Evolutionary conservation across 1,140 invertebrate genomes (phyloP).

Genomic region (Calliphora vicina): DNA sequence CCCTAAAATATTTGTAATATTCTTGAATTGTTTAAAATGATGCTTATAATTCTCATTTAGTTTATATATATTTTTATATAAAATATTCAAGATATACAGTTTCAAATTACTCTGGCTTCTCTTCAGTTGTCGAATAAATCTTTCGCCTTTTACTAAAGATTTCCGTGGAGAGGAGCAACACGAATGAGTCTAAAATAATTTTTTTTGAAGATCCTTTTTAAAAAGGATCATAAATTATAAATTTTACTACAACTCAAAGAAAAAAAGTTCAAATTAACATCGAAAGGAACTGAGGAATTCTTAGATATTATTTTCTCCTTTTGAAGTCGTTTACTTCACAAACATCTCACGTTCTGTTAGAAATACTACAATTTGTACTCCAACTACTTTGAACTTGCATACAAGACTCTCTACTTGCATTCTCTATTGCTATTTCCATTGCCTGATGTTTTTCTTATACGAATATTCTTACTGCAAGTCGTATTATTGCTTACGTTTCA

Average conservation of each 20-base stretch:
- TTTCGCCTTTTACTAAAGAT: conserved; percentile 67
- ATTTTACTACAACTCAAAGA: too few relatives aligned
- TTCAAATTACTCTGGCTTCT: conserved; percentile 50
- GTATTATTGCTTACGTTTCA: background rate
- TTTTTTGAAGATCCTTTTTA: conserved; percentile 45
- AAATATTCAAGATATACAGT: background rate
- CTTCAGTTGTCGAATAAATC: conserved; percentile 64
- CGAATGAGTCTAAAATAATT: conserved; percentile 60
- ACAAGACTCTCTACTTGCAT: background rate
- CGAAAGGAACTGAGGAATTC: too few relatives aligned
- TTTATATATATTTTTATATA: background rate
- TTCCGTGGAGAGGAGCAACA: conserved; percentile 63
- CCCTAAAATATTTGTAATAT: too few relatives aligned
- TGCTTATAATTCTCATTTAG: background rate
- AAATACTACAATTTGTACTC: background rate
- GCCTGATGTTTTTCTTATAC: background rate
- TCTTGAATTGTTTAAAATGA: background rate
- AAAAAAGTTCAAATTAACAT: too few relatives aligned
- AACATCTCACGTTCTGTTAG: background rate
- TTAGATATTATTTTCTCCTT: too few relatives aligned
- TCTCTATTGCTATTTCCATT: background rate
- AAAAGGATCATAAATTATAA: background rate
- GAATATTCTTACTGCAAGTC: background rate
- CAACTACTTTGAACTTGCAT: background rate
- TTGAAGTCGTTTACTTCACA: background rate